Conservation (phyloP, 2,888 invertebrate species). For the Campoletis raptor region DNA sequence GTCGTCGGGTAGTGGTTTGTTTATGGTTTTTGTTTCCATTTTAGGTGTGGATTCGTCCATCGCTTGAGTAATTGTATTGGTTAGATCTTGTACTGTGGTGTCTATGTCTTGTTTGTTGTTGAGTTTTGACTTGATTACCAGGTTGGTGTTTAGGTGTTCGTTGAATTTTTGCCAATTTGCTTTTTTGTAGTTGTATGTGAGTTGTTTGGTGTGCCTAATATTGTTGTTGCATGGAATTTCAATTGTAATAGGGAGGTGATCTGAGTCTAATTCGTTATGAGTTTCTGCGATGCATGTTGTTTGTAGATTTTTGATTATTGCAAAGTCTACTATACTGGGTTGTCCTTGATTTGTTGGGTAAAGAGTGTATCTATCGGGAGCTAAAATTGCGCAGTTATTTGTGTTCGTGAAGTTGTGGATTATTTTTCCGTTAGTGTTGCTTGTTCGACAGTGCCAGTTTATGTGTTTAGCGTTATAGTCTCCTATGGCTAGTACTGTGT, state of each 20-base stretch:
- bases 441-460: slow-evolving; percentile 8
- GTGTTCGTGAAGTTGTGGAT: slow-evolving; percentile 19
- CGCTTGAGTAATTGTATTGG: too few species aligned
- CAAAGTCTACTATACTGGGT: slow-evolving; percentile 41
- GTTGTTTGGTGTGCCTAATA: neutral
- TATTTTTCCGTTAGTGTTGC: slow-evolving; percentile 20
- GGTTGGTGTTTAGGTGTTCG: neutral
- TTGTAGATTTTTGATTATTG: slow-evolving; percentile 31
- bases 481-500: slow-evolving; percentile 24
- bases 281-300: slow-evolving; percentile 5
- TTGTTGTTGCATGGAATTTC: neutral
- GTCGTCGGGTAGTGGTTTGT: too few species aligned
- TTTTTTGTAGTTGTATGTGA: slow-evolving; percentile 26
- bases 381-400: neutral
- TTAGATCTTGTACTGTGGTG: neutral
- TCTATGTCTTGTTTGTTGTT: slow-evolving; percentile 16
- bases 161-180: slow-evolving; percentile 32
- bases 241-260: slow-evolving; percentile 35
- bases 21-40: too few species aligned
- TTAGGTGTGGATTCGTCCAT: too few species aligned
- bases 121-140: neutral
- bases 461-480: slow-evolving; percentile 39
- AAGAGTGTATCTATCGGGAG: slow-evolving; percentile 25
- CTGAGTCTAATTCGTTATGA: slow-evolving; percentile 12
- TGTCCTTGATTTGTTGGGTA: slow-evolving; percentile 9